Evolutionary conservation across 2,113 vertebrate species (phyloP).

Genomic region (Megaleporinus macrocephalus): DNA sequence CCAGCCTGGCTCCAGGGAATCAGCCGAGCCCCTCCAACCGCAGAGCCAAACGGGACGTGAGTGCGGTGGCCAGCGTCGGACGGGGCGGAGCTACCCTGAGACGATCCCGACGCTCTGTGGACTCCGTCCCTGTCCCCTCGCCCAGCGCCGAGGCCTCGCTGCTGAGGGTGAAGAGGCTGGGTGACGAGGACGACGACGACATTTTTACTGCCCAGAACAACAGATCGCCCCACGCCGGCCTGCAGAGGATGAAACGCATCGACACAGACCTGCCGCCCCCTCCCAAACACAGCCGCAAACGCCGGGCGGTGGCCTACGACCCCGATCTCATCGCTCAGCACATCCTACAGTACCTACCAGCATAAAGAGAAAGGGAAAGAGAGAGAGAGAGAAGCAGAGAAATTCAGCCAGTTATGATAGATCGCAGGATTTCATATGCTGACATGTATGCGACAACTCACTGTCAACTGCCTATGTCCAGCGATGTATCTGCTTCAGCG

Average conservation of each 20-base stretch:
- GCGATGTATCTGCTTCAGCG: slow-evolving; percentile 42
- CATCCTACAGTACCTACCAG: slow-evolving; percentile 73
- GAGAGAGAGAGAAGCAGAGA: neutral
- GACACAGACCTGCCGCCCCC: slow-evolving; percentile 60
- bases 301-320: slow-evolving; percentile 69
- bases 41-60: slow-evolving; percentile 65
- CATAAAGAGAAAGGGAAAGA: slow-evolving; percentile 52
- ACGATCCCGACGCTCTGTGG: slow-evolving; percentile 74
- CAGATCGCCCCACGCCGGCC: slow-evolving; percentile 48
- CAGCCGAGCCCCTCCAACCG: slow-evolving; percentile 49
- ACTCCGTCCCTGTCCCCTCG: slow-evolving; percentile 53
- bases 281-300: slow-evolving; percentile 63
- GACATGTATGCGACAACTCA: slow-evolving; percentile 30
- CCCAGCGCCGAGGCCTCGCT: slow-evolving; percentile 68
- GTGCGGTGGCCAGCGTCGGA: slow-evolving; percentile 8
- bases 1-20: slow-evolving; percentile 57
- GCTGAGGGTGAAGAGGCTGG: slow-evolving; percentile 78
- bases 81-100: slow-evolving; percentile 43
- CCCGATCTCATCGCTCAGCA: slow-evolving; percentile 72
- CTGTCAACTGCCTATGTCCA: slow-evolving; percentile 25
- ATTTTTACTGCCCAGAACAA: slow-evolving; percentile 29
- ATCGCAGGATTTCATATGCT: slow-evolving; percentile 24
- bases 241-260: slow-evolving; percentile 78
- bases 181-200: slow-evolving; percentile 60
- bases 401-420: neutral